Conservation (phyloP, 1,140 invertebrate genomes). For the Euura saliciscinereae region DNA sequence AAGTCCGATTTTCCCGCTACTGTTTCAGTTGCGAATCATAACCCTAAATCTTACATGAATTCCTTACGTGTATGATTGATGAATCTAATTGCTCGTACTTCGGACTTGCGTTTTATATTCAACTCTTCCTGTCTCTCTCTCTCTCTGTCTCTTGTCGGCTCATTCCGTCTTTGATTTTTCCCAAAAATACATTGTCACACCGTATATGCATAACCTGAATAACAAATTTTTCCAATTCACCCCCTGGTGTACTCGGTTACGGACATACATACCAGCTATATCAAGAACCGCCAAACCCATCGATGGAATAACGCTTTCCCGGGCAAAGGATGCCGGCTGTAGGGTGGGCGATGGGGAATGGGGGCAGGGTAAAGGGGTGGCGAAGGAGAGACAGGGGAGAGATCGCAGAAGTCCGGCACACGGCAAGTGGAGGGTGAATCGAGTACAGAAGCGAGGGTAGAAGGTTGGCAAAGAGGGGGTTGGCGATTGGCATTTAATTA, state of each 20-base stretch:
- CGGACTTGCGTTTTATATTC: no score
- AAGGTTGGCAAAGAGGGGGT: conserved; percentile 36
- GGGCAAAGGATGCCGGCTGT: conserved; percentile 4
- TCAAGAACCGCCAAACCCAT: background rate
- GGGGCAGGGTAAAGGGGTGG: conserved; percentile 30
- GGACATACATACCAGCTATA: background rate
- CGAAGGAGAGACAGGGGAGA: conserved; percentile 21
- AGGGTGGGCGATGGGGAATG: conserved; percentile 31
- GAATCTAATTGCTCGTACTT: no score
- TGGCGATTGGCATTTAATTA: conserved; percentile 63
- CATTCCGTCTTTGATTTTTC: no score
- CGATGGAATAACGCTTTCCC: conserved; percentile 7
- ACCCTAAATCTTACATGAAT: no score
- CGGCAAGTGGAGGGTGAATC: conserved; percentile 24
- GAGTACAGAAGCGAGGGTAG: conserved; percentile 22
- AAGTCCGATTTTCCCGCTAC: no score
- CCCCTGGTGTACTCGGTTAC: background rate
- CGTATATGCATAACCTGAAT: no score
- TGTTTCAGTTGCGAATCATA: no score
- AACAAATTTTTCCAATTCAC: no score
- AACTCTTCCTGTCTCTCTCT: no score
- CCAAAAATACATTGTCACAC: no score
- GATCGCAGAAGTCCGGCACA: conserved; percentile 9
- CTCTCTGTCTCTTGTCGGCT: no score
- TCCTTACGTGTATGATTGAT: no score